These are phyloP conservation scores for Dufourea novaeangliae DNA, from an alignment of 1,140 invertebrate genomes.

Conservation along the genomic window DNA sequence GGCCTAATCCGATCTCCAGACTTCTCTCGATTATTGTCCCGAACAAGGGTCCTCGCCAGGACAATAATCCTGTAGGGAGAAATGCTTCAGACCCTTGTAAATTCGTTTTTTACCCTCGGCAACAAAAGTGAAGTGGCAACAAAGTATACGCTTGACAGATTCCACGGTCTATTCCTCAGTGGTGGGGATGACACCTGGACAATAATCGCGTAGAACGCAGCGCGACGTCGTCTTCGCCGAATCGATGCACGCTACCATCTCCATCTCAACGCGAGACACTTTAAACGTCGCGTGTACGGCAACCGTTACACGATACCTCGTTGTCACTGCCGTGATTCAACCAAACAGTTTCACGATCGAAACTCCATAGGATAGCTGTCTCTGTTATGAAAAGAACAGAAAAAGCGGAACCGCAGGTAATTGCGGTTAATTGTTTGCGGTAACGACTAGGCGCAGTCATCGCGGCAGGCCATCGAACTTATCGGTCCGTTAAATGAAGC, in stretches of 20 bases:
- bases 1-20: not conserved
- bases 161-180: too few species aligned
- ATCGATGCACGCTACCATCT: too few species aligned
- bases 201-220: too few species aligned
- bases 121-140: too few species aligned
- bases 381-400: slow-evolving; percentile 38
- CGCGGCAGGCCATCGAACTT: slow-evolving; percentile 31
- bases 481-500: slow-evolving; percentile 56
- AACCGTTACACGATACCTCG: slow-evolving; percentile 29
- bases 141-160: too few species aligned
- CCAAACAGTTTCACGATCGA: slow-evolving; percentile 33
- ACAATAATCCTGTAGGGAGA: too few species aligned
- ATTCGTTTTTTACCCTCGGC: too few species aligned
- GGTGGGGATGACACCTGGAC: too few species aligned
- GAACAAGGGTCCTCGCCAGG: too few species aligned
- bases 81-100: too few species aligned
- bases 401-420: slow-evolving; percentile 45
- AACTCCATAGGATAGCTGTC: slow-evolving; percentile 41
- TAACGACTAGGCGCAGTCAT: slow-evolving; percentile 52
- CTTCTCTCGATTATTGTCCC: not conserved
- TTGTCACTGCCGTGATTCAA: slow-evolving; percentile 42
- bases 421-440: slow-evolving; percentile 51
- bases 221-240: not conserved
- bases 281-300: slow-evolving; percentile 4
- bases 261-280: not conserved